Evolutionary conservation across 2,888 invertebrate genomes (phyloP).

Genomic region (Caenorhabditis sp.): DNA sequence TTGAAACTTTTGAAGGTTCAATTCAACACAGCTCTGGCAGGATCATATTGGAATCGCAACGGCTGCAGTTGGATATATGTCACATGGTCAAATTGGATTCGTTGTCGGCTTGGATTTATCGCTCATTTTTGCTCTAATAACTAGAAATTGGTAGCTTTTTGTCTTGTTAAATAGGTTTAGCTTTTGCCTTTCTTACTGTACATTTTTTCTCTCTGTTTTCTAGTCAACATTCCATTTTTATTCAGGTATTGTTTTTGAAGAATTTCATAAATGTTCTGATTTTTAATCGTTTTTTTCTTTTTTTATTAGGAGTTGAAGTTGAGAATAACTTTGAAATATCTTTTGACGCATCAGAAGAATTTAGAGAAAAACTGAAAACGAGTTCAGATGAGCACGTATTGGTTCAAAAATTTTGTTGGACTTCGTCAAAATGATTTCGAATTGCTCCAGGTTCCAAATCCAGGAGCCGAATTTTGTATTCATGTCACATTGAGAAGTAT

Average conservation of each 20-base stretch:
- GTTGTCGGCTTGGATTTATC: constrained; percentile 61
- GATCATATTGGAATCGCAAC: constrained; percentile 56
- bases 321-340: not conserved
- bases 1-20: too few relatives aligned
- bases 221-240: constrained; percentile 2
- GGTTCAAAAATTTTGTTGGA: constrained; percentile 62
- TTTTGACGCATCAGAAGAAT: not conserved
- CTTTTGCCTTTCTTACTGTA: not conserved
- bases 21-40: constrained; percentile 54
- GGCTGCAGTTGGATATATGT: constrained; percentile 54
- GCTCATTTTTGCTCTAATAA: constrained; percentile 34
- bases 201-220: not conserved
- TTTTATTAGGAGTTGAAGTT: not conserved
- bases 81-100: constrained; percentile 54
- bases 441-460: constrained; percentile 57
- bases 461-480: constrained; percentile 61
- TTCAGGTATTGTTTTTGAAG: not conserved
- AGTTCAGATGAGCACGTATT: constrained; percentile 43
- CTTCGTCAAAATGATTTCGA: constrained; percentile 56
- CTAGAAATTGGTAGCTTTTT: constrained; percentile 31
- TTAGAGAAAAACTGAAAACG: not conserved
- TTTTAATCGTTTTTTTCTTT: constrained; percentile 1
- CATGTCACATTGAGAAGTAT: constrained; percentile 62
- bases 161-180: not conserved
- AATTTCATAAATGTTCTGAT: not conserved